phyloP scores from a whole-genome alignment of 2,113 vertebrate genomes.

The Platysteira castanea region DNA sequence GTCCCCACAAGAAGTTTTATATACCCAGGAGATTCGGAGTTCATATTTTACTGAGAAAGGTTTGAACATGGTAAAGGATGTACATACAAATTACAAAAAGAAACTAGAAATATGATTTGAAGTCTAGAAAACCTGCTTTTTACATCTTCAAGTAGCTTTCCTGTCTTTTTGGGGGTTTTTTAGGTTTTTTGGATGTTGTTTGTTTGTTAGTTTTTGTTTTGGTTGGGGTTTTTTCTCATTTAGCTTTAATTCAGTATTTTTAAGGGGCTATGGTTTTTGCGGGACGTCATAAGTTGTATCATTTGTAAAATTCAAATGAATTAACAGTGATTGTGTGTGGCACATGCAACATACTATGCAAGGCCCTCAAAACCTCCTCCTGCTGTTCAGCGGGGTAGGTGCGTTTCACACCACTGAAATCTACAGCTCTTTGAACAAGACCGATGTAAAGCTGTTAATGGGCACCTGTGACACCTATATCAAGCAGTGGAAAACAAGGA shows the following conservation, averaged over 20 bases:
- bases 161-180: not conserved
- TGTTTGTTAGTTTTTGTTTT: not conserved
- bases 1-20: not conserved
- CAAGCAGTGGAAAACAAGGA: not conserved
- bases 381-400: not conserved
- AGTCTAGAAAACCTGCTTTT: not conserved
- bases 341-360: not conserved
- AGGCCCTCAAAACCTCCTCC: not conserved
- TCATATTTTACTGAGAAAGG: not conserved
- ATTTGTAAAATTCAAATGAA: not conserved
- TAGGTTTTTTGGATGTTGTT: not conserved
- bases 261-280: not conserved
- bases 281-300: not conserved
- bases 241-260: not conserved
- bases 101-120: not conserved
- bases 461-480: not conserved
- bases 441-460: not conserved
- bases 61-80: not conserved
- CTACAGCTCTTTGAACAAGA: not conserved
- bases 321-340: not conserved
- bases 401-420: not conserved
- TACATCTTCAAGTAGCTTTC: not conserved
- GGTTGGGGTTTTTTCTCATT: not conserved
- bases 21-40: not conserved
- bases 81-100: not conserved